Conservation (phyloP, 1,140 invertebrate genomes). For the Phymastichus coffea region DNA sequence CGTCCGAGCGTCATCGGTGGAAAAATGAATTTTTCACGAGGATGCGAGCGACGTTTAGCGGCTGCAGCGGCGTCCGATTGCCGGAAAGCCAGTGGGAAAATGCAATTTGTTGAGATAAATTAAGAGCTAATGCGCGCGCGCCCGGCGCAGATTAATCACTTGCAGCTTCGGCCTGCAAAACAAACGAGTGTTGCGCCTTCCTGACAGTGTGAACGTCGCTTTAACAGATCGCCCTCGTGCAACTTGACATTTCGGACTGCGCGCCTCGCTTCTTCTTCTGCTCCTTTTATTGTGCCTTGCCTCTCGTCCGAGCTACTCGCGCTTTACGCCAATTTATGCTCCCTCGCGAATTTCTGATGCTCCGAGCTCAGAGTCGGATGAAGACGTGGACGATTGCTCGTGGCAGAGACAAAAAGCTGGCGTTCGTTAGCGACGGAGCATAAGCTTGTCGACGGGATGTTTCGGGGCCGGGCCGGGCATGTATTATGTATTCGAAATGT, state of each 20-base stretch:
- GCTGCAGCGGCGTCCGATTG: not conserved
- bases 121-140: constrained; percentile 15
- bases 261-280: not conserved
- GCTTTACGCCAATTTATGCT: not conserved
- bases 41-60: too few species aligned
- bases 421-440: too few species aligned
- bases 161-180: not conserved
- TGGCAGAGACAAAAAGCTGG: too few species aligned
- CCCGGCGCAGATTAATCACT: constrained; percentile 19
- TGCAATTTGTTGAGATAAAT: constrained; percentile 26
- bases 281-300: not conserved
- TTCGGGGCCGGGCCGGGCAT: too few species aligned
- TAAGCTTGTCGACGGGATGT: too few species aligned
- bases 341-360: too few species aligned
- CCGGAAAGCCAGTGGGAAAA: constrained; percentile 7
- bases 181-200: constrained; percentile 11
- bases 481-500: too few species aligned
- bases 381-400: too few species aligned
- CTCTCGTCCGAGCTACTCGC: too few species aligned
- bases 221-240: constrained; percentile 15
- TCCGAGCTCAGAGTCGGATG: too few species aligned
- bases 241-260: constrained; percentile 20
- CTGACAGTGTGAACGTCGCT: constrained; percentile 10
- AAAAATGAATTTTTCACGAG: constrained; percentile 17
- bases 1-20: not conserved